Evolutionary conservation across 2,113 vertebrate species (phyloP).

Genomic region (Hyperopisus bebe): DNA sequence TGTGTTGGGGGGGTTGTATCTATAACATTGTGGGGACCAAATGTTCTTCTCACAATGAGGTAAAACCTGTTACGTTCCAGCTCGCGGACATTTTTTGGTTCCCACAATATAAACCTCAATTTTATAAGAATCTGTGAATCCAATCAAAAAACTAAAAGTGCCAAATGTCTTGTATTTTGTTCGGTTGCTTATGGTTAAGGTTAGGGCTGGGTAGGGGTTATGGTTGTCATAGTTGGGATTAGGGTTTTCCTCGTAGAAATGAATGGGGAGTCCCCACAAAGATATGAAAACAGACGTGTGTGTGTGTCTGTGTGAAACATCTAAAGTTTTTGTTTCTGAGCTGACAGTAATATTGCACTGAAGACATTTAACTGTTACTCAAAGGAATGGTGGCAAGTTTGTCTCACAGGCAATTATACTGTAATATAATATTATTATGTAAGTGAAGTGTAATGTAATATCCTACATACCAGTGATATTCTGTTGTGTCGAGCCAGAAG

Average conservation of each 20-base stretch:
- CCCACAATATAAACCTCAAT: not conserved
- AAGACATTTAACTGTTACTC: not conserved
- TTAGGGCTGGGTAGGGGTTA: not conserved
- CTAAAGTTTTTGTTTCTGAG: not conserved
- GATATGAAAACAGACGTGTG: not conserved
- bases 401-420: not conserved
- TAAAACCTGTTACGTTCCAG: not conserved
- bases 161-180: not conserved
- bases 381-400: not conserved
- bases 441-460: not conserved
- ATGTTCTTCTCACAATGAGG: not conserved
- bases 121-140: not conserved
- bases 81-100: not conserved
- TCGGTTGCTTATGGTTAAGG: not conserved
- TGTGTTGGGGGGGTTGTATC: not conserved
- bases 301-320: not conserved
- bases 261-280: not conserved
- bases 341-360: not conserved
- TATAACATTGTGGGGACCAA: not conserved
- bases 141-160: not conserved
- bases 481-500: not conserved
- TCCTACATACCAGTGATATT: not conserved
- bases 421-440: not conserved
- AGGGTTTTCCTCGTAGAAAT: not conserved
- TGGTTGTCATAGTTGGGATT: not conserved